Evolutionary conservation across 2,113 vertebrate genomes (phyloP), one percentile per base, ranked within the genome.

Genomic region (Procapra przewalskii): DNA sequence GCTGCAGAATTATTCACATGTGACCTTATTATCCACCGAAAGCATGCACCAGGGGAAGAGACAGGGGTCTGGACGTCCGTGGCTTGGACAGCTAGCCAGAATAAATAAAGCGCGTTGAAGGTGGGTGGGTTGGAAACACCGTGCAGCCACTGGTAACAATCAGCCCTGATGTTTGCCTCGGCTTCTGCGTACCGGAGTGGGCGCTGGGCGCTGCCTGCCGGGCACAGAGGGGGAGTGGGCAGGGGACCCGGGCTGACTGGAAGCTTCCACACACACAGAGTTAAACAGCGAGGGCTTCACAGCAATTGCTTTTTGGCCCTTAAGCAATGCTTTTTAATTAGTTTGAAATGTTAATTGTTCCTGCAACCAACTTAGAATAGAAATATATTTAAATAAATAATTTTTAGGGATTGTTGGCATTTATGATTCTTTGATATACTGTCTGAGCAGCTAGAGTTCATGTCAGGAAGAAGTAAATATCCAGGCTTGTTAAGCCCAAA

Each of bases 331-430:
- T 62, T 96, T 75, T 82, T 75, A 14, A 97, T 97, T 97, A 96
- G 57, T 81, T 94, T 92, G 91, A 97, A 97, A 95, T 40, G 43
- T 13, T 77, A 92, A 71, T 23, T 33, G 4, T 55, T 67, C 64
- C 94, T 84, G 43, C 83, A 86, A 84, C 77, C 93, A 98, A 96
- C 88, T 90, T 36, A 75, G 97, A 57, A 16, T 13, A 88, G 82
- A 57, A 62, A 98, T 14, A 92, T 64, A 94, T n/a, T 6, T 33
- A 93, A 82, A 45, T 16, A 21, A 94, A 36, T 81, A 85, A 52
- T 86, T 93, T 64, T 79, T 67, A 86, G 97, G 83, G 91, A 50
- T 64, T 81, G 80, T 81, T 90, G 52, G 57, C 60, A 50, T 62
- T 94, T 86, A 54, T 4, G 43, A 48, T 59, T 80, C 85, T 87